Percentiles rank a stretch among this genome's conserved stretches.
phyloP scores from a whole-genome alignment of 1,140 invertebrate species.

The Cydia strobilella region DNA sequence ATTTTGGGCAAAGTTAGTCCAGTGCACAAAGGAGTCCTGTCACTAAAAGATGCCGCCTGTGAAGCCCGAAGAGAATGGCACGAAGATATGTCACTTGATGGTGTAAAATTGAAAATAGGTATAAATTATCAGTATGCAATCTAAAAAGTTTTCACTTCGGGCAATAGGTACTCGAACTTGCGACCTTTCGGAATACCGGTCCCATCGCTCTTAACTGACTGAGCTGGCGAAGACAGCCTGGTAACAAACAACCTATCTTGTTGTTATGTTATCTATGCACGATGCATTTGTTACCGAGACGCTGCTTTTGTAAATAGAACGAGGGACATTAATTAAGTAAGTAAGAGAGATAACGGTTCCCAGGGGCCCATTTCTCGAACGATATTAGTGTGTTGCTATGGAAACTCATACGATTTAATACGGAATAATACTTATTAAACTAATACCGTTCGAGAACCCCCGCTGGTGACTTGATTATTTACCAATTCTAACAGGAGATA shows the following conservation, averaged over 20 bases:
- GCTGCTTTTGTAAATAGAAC: background rate
- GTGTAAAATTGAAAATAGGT: too few species aligned
- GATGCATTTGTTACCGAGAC: background rate
- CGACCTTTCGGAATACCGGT: too few species aligned
- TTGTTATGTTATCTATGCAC: background rate
- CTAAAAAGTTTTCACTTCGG: too few species aligned
- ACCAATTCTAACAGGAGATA: background rate
- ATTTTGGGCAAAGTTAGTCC: constrained; percentile 11
- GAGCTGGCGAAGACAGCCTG: too few species aligned
- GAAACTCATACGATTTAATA: too few species aligned
- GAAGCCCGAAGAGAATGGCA: background rate
- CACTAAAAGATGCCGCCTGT: background rate
- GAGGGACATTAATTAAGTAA: background rate
- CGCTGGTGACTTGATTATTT: constrained; percentile 8
- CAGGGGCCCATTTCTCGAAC: too few species aligned
- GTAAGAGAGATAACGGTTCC: background rate
- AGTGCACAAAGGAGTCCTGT: constrained; percentile 7
- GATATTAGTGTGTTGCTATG: too few species aligned
- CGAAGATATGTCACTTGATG: background rate
- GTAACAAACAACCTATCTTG: background rate
- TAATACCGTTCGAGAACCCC: too few species aligned
- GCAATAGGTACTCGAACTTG: too few species aligned
- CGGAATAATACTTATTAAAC: too few species aligned
- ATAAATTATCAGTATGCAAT: too few species aligned
- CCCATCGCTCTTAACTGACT: too few species aligned